A percentile compares a stretch with the other conserved stretches of the same genome.
Evolutionary conservation across 2,888 invertebrate genomes (phyloP).

Genomic region (Scaptodrosophila latifasciaeformis): DNA sequence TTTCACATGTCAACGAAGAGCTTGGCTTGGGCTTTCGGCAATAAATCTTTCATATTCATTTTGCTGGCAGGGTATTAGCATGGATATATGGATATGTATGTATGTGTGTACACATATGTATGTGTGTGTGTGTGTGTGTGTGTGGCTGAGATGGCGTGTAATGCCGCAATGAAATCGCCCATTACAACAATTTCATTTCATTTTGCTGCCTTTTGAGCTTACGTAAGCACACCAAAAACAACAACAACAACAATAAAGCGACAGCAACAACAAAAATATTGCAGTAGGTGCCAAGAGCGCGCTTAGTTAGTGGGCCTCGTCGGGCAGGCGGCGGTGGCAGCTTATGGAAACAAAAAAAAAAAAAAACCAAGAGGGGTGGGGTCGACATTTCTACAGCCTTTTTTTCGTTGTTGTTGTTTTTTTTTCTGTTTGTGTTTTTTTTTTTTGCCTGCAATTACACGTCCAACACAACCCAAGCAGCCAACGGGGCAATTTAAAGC

Average conservation of each 20-base stretch:
- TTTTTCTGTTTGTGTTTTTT: not conserved
- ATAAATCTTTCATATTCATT: too few species aligned
- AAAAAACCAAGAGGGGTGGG: not conserved
- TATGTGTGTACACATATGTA: not conserved
- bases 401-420: constrained; percentile 19
- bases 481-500: constrained; percentile 26
- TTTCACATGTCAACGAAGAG: too few species aligned
- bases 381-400: constrained; percentile 60
- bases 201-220: constrained; percentile 62
- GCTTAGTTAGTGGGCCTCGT: not conserved
- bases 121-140: not conserved
- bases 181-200: constrained; percentile 68
- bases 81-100: constrained; percentile 9
- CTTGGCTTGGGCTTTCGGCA: too few species aligned
- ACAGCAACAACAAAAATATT: constrained; percentile 13
- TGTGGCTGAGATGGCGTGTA: constrained; percentile 40
- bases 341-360: too few species aligned
- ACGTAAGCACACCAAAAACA: constrained; percentile 47
- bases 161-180: constrained; percentile 65
- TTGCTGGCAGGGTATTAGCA: too few species aligned
- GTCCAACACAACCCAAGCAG: constrained; percentile 30
- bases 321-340: not conserved
- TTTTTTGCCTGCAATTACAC: constrained; percentile 59
- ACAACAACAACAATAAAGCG: constrained; percentile 22
- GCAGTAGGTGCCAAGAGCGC: constrained; percentile 3